Percentiles rank a stretch among this genome's conserved stretches.
Evolutionary conservation across 2,888 invertebrate genomes (phyloP).

Genomic region (Tigriopus californicus): DNA sequence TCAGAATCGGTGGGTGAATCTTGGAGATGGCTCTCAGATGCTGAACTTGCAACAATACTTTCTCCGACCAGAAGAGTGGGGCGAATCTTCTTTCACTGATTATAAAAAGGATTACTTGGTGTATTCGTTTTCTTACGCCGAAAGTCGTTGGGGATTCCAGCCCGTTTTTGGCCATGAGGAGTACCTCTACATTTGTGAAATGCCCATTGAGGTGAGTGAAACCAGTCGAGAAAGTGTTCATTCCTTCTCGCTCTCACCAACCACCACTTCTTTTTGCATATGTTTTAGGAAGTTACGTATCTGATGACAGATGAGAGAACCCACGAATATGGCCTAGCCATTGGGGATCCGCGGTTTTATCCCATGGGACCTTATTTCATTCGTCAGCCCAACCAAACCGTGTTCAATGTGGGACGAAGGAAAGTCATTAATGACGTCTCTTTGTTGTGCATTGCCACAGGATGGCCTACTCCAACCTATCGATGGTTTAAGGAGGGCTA

Average conservation of each 20-base stretch:
- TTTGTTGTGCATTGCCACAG: conserved; percentile 38
- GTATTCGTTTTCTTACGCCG: conserved; percentile 25
- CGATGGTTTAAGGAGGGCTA: conserved; percentile 78
- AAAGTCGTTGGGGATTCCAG: conserved; percentile 65
- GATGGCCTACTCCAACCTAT: conserved; percentile 73
- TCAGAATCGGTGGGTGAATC: conserved; percentile 60
- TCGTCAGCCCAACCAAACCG: conserved; percentile 58
- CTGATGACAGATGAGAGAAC: conserved; percentile 47
- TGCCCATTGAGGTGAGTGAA: conserved; percentile 39
- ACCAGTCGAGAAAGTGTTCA: conserved; percentile 42
- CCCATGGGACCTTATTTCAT: conserved; percentile 76
- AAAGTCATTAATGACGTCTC: conserved; percentile 51
- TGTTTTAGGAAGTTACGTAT: conserved; percentile 6
- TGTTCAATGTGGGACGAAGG: conserved; percentile 57
- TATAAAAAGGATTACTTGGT: conserved; percentile 16
- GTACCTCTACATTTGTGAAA: conserved; percentile 70
- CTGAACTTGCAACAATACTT: conserved; percentile 62
- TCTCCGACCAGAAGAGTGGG: conserved; percentile 33
- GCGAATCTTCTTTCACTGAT: conserved; percentile 9
- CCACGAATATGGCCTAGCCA: conserved; percentile 65
- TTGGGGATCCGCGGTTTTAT: conserved; percentile 56
- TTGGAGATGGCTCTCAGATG: conserved; percentile 57
- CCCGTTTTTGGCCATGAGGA: conserved; percentile 56
- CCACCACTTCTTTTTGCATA: background rate
- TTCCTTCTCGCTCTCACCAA: conserved; percentile 15